Evolutionary conservation across 2,113 vertebrate species (phyloP).

Genomic region (Lucifuga dentata): DNA sequence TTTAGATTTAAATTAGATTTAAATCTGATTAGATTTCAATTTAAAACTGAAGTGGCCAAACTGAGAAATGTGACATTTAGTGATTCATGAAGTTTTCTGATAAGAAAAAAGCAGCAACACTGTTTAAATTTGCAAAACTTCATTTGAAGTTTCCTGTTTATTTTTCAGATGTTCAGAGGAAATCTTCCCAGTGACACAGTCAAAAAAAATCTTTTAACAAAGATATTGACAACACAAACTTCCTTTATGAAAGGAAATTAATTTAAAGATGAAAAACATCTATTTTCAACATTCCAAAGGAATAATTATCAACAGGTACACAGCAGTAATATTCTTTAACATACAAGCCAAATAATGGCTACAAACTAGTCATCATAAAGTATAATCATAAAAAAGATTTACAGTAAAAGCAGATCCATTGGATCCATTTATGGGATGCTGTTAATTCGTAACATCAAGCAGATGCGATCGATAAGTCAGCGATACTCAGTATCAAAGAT

Average conservation of each 20-base stretch:
- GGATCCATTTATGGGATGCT: conserved; percentile 61
- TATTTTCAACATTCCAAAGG: conserved; percentile 32
- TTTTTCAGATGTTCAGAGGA: conserved; percentile 49
- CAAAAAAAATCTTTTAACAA: conserved; percentile 33
- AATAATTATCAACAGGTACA: conserved; percentile 27
- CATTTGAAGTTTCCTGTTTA: conserved; percentile 67
- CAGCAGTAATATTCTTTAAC: conserved; percentile 32
- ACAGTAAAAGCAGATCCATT: conserved; percentile 66
- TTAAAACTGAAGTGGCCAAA: too few relatives aligned
- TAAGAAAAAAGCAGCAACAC: conserved; percentile 6
- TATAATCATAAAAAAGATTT: conserved; percentile 70
- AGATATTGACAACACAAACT: conserved; percentile 28
- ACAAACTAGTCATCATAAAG: conserved; percentile 43
- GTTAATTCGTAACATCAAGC: conserved; percentile 35
- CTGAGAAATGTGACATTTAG: too few relatives aligned
- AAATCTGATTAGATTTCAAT: too few relatives aligned
- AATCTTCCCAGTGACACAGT: conserved; percentile 72
- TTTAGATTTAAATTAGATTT: too few relatives aligned
- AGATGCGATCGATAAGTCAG: conserved; percentile 41
- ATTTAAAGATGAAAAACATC: conserved; percentile 60
- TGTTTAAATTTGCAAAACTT: conserved; percentile 63
- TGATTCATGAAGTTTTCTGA: background rate
- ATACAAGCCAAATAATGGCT: conserved; percentile 51
- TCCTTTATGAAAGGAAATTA: conserved; percentile 73
- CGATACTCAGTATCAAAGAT: conserved; percentile 65